phyloP scores from a whole-genome alignment of 2,113 vertebrate species.

The Nerophis lumbriciformis region DNA sequence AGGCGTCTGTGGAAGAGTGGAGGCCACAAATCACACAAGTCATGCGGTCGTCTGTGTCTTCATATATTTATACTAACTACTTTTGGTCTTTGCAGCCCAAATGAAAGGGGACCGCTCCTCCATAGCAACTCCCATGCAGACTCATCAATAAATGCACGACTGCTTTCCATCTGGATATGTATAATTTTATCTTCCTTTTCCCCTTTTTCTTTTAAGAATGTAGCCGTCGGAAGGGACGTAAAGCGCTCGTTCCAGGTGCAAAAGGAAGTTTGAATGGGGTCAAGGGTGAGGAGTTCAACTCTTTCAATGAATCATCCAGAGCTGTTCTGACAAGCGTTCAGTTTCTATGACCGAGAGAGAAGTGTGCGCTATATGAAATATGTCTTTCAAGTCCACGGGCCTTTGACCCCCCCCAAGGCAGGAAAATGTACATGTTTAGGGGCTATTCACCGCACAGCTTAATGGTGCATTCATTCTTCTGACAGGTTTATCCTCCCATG shows the following conservation, averaged over 20 bases:
- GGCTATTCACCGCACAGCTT: slow-evolving; percentile 37
- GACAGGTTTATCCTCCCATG: slow-evolving; percentile 43
- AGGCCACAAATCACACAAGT: slow-evolving; percentile 43
- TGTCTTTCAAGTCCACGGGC: slow-evolving; percentile 46
- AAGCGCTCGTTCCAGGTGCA: slow-evolving; percentile 67
- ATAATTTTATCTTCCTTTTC: slow-evolving; percentile 46
- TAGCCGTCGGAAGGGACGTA: slow-evolving; percentile 50
- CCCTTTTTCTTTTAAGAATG: slow-evolving; percentile 62
- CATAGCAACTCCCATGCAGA: slow-evolving; percentile 39
- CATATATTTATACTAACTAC: slow-evolving; percentile 30
- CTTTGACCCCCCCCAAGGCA: slow-evolving; percentile 41
- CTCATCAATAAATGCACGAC: slow-evolving; percentile 46
- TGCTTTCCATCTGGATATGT: slow-evolving; percentile 34
- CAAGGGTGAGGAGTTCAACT: slow-evolving; percentile 68
- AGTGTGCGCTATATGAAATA: slow-evolving; percentile 47
- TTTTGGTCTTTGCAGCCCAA: slow-evolving; percentile 36
- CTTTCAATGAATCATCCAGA: slow-evolving; percentile 63
- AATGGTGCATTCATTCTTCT: slow-evolving; percentile 32
- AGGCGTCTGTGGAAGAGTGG: slow-evolving; percentile 3
- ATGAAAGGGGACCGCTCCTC: slow-evolving; percentile 56
- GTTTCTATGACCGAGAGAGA: slow-evolving; percentile 31
- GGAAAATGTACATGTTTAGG: slow-evolving; percentile 50
- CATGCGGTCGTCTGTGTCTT: slow-evolving; percentile 49
- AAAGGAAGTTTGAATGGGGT: slow-evolving; percentile 60
- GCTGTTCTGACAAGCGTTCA: slow-evolving; percentile 59